Conservation (phyloP, 2,888 invertebrate species). For the Hesperia comma region DNA sequence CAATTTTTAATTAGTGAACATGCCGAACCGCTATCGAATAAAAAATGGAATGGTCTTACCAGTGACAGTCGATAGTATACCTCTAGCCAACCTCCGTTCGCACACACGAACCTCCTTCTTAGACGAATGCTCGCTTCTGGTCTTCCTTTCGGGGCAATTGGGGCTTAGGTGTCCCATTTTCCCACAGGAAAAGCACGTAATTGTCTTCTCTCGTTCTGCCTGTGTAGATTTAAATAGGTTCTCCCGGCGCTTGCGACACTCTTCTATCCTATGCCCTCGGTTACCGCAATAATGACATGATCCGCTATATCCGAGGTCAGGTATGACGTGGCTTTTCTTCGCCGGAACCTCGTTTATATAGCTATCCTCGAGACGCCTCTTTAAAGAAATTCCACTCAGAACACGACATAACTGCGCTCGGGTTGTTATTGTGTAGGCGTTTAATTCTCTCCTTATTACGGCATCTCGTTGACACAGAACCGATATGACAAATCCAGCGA, state of each 20-base stretch:
- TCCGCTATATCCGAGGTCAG: conserved; percentile 23
- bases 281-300: conserved; percentile 34
- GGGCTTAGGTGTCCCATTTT: conserved; percentile 3
- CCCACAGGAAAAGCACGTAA: conserved; percentile 1
- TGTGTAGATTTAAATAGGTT: not conserved
- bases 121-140: not conserved
- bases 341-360: not conserved
- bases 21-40: no score
- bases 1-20: no score
- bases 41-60: no score
- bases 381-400: conserved; percentile 36
- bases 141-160: conserved; percentile 4
- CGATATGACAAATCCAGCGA: conserved; percentile 36
- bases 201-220: not conserved
- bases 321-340: conserved; percentile 20
- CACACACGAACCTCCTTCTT: no score
- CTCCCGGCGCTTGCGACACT: conserved; percentile 35
- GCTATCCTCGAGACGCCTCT: conserved; percentile 26
- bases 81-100: no score
- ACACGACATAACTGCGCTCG: conserved; percentile 35
- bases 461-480: conserved; percentile 27
- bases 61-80: no score
- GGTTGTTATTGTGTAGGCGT: conserved; percentile 20
- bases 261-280: conserved; percentile 16
- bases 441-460: conserved; percentile 34